Conservation (phyloP, 2,113 vertebrate species). For the Neotragus pygmaeus region DNA sequence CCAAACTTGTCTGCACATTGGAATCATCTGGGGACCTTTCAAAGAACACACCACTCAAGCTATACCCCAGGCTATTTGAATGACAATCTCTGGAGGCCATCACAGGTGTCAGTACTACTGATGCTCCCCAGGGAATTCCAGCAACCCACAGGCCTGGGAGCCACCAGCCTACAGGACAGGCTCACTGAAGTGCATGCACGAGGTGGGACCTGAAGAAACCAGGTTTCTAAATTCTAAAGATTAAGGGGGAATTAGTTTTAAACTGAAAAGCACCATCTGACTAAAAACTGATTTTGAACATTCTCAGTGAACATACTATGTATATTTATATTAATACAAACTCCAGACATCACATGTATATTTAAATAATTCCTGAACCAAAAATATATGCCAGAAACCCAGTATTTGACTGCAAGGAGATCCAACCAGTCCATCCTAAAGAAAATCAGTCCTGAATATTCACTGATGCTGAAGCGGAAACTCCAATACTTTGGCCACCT, state of each 20-base stretch:
- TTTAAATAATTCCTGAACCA: neutral
- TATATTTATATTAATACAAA: neutral
- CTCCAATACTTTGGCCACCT: neutral
- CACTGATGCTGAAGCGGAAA: neutral
- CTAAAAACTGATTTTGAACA: neutral
- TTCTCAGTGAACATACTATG: neutral
- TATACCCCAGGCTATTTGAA: neutral
- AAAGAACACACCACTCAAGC: neutral
- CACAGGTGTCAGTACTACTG: rapidly evolving
- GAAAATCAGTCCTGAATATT: neutral
- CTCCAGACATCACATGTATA: neutral
- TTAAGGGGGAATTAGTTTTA: neutral
- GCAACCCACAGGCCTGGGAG: neutral
- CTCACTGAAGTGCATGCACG: neutral
- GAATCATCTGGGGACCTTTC: neutral
- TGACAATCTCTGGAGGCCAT: neutral
- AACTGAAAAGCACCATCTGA: neutral
- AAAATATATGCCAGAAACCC: neutral
- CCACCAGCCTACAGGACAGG: neutral
- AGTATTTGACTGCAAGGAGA: neutral
- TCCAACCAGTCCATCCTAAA: neutral
- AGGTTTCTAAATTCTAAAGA: neutral
- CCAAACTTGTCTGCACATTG: neutral
- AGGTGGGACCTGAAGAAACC: neutral
- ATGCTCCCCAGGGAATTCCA: neutral